Conservation (phyloP, 53 echinoderm and acorn worm species). For the Apostichopus leukothele region DNA sequence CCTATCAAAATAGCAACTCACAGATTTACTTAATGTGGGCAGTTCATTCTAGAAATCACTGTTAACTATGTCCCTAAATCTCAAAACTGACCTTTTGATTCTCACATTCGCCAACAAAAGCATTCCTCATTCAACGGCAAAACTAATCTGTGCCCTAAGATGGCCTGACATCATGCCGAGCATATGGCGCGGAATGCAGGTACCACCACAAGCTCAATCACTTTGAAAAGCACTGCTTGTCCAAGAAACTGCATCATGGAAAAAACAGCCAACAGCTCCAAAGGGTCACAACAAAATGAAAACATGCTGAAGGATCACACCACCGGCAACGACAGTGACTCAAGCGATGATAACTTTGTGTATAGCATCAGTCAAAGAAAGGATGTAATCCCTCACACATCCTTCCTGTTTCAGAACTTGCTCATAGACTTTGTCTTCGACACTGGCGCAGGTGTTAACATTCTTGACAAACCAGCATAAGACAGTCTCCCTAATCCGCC, state of each 20-base stretch:
- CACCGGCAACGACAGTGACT: neutral
- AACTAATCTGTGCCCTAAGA: neutral
- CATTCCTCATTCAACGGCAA: neutral
- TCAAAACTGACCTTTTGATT: neutral
- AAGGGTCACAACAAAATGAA: neutral
- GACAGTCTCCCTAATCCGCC: no score
- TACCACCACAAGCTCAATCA: slow-evolving; percentile 51
- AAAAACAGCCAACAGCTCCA: no score
- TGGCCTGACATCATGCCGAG: slow-evolving; percentile 51
- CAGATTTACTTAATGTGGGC: slow-evolving; percentile 22
- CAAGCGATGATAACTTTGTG: neutral
- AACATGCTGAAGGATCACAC: neutral
- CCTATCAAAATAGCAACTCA: neutral
- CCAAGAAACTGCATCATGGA: neutral
- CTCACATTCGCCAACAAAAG: neutral
- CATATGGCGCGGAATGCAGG: slow-evolving; percentile 41
- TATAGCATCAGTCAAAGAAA: neutral
- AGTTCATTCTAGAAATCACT: slow-evolving; percentile 3
- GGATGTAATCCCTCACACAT: neutral
- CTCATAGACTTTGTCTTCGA: no score
- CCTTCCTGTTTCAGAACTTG: neutral
- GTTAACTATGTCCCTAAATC: neutral
- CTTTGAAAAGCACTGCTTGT: slow-evolving; percentile 40
- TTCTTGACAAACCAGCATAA: no score
- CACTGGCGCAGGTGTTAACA: no score